Evolutionary conservation across 1,140 invertebrate species (phyloP).

Genomic region (Drosophila leontia): DNA sequence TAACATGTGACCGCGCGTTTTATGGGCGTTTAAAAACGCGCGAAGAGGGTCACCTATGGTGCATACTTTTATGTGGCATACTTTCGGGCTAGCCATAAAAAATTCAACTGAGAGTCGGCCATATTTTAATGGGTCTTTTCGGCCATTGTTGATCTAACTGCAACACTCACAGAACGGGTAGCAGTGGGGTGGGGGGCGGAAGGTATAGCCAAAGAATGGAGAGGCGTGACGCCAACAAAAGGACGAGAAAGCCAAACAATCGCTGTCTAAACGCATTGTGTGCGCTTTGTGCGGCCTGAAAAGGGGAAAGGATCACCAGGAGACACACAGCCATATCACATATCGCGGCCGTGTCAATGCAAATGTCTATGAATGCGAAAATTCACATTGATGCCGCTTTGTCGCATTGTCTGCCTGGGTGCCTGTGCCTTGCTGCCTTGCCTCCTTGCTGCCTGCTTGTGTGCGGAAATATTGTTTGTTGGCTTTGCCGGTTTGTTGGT

Average conservation of each 20-base stretch:
- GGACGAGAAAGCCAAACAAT: conserved; percentile 71
- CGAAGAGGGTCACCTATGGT: conserved; percentile 40
- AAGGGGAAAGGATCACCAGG: conserved; percentile 65
- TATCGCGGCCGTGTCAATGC: conserved; percentile 67
- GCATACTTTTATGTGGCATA: conserved; percentile 29
- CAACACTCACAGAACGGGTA: conserved; percentile 8
- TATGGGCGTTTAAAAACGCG: conserved; percentile 47
- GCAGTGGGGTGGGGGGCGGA: neutral
- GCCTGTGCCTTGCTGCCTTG: neutral
- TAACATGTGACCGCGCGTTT: conserved; percentile 3
- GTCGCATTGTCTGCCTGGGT: conserved; percentile 64
- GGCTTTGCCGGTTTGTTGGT: conserved; percentile 16
- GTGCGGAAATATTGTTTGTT: conserved; percentile 45
- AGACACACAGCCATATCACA: conserved; percentile 24
- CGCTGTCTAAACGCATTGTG: conserved; percentile 80
- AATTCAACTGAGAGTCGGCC: conserved; percentile 13
- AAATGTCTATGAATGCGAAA: conserved; percentile 73
- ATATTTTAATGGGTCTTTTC: conserved; percentile 34
- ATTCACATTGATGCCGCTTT: conserved; percentile 70
- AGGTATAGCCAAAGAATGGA: neutral
- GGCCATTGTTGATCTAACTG: conserved; percentile 47
- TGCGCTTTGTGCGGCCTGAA: conserved; percentile 53
- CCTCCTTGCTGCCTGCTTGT: conserved; percentile 30
- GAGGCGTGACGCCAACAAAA: conserved; percentile 52
- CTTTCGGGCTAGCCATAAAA: conserved; percentile 21